These are phyloP conservation scores for Allygus modestus DNA, from an alignment of 2,888 invertebrate genomes.

Conservation along the genomic window DNA sequence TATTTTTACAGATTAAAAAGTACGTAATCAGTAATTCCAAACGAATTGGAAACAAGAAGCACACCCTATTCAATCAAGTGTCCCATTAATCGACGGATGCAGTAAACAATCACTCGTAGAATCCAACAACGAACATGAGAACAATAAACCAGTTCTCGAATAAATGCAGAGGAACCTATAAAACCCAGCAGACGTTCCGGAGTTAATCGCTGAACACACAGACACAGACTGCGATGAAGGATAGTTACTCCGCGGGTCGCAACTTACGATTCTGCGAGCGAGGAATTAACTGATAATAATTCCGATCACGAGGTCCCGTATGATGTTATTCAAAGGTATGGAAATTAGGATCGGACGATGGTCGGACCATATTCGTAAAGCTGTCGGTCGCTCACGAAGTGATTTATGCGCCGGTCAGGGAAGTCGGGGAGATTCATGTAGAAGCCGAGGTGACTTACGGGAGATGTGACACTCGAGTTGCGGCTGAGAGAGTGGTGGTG, in stretches of 20 bases:
- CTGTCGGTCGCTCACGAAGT: slow-evolving; percentile 23
- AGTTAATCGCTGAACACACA: no score
- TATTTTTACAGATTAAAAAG: no score
- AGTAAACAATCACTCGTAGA: no score
- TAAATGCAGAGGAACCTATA: no score
- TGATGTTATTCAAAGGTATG: slow-evolving; percentile 40
- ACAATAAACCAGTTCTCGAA: no score
- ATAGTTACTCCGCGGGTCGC: not conserved
- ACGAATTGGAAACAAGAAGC: no score
- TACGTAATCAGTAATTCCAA: no score
- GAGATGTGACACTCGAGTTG: not conserved
- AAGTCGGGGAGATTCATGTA: not conserved
- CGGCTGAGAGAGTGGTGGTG: not conserved
- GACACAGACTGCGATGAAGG: not conserved
- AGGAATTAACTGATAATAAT: slow-evolving; percentile 23
- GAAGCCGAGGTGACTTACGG: not conserved
- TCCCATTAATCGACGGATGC: no score
- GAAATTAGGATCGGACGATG: slow-evolving; percentile 14
- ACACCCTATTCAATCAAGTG: no score
- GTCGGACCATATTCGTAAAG: slow-evolving; percentile 46
- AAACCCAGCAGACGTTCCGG: no score
- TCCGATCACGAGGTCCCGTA: slow-evolving; percentile 10
- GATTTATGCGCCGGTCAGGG: not conserved
- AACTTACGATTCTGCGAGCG: slow-evolving; percentile 17
- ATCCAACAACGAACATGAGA: no score